Base-by-base conservation (phyloP, 2,113 vertebrate species). In the Eulemur macaco region DNA sequence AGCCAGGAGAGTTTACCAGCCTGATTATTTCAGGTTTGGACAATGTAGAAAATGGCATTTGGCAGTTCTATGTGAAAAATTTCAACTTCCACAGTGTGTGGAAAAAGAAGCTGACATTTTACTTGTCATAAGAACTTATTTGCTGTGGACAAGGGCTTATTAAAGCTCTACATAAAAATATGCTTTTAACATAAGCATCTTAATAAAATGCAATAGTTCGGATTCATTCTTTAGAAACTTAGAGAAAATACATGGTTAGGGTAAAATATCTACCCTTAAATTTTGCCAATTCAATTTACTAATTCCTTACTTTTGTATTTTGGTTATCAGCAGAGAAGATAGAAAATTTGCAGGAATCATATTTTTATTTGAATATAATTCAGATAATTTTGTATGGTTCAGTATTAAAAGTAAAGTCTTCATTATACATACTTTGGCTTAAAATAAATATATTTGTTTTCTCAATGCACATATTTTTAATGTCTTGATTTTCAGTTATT, bases 401-500 rank as follows among this genome's bases (percentile, higher is more conserved):
- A 73, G 1, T 60, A 78, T 91, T 31, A 94, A 66, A 64, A 60
- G 1, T 69, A 4, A 92, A 86, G 5, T 0, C 4, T 94, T 80
- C 14, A 52, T 94, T 80, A 27, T 12, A 78, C 45, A 77, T 56
- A 60, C 3, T 89, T 63, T 66, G 69, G 15, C 5, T 82, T 60
- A 87, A 84, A 71, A 18, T 71, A 95, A 64, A 54, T 50, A 84
- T n/a, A 96, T 97, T 97, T 83, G 91, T 64, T 42, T 97, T 97
- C 60, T 37, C 50, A 78, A 17, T 88, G 45, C 74, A 71, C 85
- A 71, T 34, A 96, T 96, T 96, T 96, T 94, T 88, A 96, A 94
- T 86, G 21, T 94, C 94, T 98, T 98, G 74, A 0, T 64, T 98
- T 39, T 60, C 84, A 10, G 31, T 92, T 92, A 60, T 97, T 94